These are phyloP conservation scores for Hesperia comma DNA, from an alignment of 2,888 invertebrate genomes.

Conservation along the genomic window DNA sequence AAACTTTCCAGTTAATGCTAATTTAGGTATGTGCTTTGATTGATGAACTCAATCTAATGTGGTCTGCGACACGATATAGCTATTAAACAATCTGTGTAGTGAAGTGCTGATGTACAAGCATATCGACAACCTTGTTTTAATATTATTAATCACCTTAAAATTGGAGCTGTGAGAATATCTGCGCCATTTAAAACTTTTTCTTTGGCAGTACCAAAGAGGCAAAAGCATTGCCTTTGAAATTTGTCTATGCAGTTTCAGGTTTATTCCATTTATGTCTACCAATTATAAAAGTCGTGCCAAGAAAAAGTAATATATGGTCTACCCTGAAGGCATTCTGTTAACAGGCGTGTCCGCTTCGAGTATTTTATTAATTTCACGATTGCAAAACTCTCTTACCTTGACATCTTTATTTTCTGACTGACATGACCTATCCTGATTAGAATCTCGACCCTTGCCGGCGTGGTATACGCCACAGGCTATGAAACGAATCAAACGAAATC, in stretches of 20 bases:
- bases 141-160: no score
- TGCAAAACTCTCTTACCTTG: no score
- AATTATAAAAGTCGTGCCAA: no score
- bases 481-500: neutral
- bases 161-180: neutral
- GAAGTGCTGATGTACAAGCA: no score
- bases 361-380: no score
- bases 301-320: no score
- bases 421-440: neutral
- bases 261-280: no score
- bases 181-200: neutral
- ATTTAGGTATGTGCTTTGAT: conserved; percentile 3
- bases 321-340: no score
- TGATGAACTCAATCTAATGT: neutral
- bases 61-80: neutral
- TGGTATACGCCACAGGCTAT: neutral
- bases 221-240: neutral
- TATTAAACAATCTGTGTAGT: neutral
- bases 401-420: no score
- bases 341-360: no score
- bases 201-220: neutral
- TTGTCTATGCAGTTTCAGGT: no score
- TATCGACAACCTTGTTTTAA: no score
- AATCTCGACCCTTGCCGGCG: neutral
- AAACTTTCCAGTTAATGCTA: conserved; percentile 16